Evolutionary conservation across 2,113 vertebrate species (phyloP).

Genomic region (Sturnus vulgaris): DNA sequence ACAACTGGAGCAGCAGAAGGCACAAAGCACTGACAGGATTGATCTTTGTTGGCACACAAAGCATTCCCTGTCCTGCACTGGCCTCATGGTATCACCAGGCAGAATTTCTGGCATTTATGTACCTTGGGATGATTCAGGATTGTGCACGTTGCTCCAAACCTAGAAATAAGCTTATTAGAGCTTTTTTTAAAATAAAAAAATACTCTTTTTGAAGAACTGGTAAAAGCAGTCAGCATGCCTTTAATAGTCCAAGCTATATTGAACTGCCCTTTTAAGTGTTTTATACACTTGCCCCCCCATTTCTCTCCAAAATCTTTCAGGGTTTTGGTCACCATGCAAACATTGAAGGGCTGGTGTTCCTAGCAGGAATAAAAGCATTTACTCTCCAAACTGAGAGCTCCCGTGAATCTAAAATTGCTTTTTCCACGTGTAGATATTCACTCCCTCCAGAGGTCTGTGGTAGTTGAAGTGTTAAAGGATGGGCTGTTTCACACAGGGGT

Average conservation of each 20-base stretch:
- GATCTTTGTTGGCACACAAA: neutral
- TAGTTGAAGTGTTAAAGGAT: neutral
- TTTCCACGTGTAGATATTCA: neutral
- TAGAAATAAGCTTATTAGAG: neutral
- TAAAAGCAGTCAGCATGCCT: neutral
- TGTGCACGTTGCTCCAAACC: neutral
- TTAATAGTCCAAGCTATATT: neutral
- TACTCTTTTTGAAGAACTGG: neutral
- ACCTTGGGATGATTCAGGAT: neutral
- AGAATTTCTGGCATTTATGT: neutral
- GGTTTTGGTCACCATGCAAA: neutral
- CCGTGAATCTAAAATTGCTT: neutral
- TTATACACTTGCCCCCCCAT: rapidly evolving
- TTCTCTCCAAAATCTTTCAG: neutral
- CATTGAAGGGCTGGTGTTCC: neutral
- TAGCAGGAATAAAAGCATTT: neutral
- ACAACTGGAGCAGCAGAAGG: neutral
- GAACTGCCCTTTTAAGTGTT: neutral
- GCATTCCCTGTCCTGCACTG: neutral
- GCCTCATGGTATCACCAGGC: neutral
- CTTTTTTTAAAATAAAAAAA: neutral
- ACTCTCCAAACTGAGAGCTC: neutral
- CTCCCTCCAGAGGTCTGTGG: neutral
- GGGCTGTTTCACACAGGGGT: neutral
- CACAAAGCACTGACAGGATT: neutral